phyloP scores from a whole-genome alignment of 2,113 vertebrate genomes.

The Pterocles burchelli region DNA sequence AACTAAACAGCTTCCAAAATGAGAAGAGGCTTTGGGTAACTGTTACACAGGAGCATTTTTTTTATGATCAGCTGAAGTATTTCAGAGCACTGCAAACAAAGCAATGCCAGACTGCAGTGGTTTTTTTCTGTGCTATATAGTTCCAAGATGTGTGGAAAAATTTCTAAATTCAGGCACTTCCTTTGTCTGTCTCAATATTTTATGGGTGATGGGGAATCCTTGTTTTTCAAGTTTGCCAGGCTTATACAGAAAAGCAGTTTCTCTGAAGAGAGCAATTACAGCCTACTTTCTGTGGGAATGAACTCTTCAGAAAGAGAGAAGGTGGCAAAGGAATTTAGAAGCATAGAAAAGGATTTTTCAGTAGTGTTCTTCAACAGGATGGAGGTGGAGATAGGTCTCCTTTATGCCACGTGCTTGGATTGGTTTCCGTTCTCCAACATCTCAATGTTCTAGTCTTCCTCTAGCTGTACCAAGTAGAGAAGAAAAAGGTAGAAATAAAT shows the following conservation, averaged over 20 bases:
- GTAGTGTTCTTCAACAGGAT: background rate
- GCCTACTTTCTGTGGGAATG: background rate
- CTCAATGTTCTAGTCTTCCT: background rate
- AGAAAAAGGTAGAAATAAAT: background rate
- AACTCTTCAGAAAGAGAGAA: background rate
- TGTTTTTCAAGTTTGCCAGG: background rate
- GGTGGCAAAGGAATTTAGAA: background rate
- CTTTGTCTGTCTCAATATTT: background rate
- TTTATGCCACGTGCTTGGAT: fast-evolving
- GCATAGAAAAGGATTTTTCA: background rate
- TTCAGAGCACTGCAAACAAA: background rate
- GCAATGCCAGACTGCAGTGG: background rate
- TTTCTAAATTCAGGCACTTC: background rate
- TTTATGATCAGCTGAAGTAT: background rate
- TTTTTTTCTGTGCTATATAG: background rate
- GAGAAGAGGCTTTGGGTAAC: background rate
- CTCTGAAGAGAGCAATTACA: background rate
- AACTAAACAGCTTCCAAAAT: background rate
- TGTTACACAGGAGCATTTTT: background rate
- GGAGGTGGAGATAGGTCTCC: background rate
- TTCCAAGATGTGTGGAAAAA: background rate
- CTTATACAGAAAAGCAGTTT: background rate
- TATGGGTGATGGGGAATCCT: background rate
- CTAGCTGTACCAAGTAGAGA: background rate
- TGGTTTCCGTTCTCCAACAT: background rate